A percentile compares a stretch with the other conserved stretches of the same genome.
Evolutionary conservation across 2,113 vertebrate genomes (phyloP).

Genomic region (Xenopus borealis): DNA sequence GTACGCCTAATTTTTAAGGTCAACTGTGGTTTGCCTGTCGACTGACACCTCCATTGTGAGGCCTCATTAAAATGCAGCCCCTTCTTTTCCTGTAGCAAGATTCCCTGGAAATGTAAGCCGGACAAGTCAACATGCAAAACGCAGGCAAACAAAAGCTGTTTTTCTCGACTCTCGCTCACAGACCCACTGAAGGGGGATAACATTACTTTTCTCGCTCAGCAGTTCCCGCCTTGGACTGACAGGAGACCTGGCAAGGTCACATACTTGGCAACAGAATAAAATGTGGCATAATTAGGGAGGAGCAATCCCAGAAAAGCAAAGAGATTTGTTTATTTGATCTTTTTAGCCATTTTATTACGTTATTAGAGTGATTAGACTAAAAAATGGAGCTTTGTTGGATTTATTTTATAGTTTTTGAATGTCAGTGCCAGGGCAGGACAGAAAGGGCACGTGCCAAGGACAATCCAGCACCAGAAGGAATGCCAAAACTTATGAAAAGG

Average conservation of each 20-base stretch:
- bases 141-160: constrained; percentile 19
- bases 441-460: no score
- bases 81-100: constrained; percentile 42
- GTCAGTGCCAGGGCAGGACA: no score
- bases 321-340: no score
- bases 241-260: neutral
- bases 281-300: neutral
- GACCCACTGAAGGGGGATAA: neutral
- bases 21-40: constrained; percentile 20
- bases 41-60: constrained; percentile 40
- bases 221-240: neutral
- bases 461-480: no score
- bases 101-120: constrained; percentile 40
- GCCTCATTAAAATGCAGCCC: constrained; percentile 40
- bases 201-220: constrained; percentile 9
- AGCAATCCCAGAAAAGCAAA: no score
- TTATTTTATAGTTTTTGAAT: no score
- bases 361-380: no score
- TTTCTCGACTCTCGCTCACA: constrained; percentile 16
- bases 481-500: no score
- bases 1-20: constrained; percentile 22
- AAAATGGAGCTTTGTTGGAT: no score
- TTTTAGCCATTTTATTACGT: no score
- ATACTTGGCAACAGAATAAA: constrained; percentile 4
- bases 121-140: constrained; percentile 38